Percentiles rank a stretch among this genome's conserved stretches.
Evolutionary conservation across 2,888 invertebrate species (phyloP).

Genomic region (Physocephala rufipes): DNA sequence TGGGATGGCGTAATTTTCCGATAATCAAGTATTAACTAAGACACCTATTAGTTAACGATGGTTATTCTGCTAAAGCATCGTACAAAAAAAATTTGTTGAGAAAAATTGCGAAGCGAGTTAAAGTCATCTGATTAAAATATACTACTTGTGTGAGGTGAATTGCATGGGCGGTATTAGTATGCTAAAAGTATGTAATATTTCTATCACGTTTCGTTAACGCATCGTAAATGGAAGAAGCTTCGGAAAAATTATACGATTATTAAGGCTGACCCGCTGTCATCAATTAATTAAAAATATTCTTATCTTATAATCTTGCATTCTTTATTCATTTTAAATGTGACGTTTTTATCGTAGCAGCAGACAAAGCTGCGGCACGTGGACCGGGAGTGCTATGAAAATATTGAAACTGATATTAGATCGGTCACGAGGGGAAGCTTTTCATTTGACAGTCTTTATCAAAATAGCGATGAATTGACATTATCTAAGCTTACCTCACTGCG

Average conservation of each 20-base stretch:
- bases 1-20: no score
- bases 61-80: no score
- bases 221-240: not conserved
- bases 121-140: no score
- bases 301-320: not conserved
- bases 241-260: not conserved
- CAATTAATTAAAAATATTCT: not conserved
- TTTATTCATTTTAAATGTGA: not conserved
- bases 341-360: slow-evolving; percentile 30
- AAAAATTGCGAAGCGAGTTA: no score
- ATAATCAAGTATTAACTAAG: no score
- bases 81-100: no score
- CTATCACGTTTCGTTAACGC: no score
- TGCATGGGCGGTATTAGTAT: no score
- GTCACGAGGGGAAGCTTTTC: slow-evolving; percentile 31
- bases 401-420: slow-evolving; percentile 47
- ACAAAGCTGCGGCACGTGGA: slow-evolving; percentile 53
- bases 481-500: not conserved
- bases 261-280: not conserved
- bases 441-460: not conserved
- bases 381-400: slow-evolving; percentile 47
- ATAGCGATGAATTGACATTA: not conserved
- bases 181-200: no score
- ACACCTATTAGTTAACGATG: no score
- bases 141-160: no score